These are phyloP conservation scores for Metalampra italica DNA, from an alignment of 2,888 invertebrate genomes.

Conservation along the genomic window DNA sequence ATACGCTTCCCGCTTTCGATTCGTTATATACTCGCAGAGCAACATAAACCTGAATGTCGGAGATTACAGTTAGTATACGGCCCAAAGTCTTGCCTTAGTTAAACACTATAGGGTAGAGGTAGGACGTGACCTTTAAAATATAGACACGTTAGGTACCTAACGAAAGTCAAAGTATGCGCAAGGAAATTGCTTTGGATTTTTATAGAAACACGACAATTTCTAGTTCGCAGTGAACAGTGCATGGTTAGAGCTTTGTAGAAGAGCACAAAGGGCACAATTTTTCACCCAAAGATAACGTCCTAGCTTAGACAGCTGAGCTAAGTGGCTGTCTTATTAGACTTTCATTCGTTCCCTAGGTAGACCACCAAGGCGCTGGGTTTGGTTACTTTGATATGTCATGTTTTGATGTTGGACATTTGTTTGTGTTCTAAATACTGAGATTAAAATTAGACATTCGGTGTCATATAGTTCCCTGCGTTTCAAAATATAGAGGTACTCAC, in stretches of 20 bases:
- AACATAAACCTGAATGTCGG: no score
- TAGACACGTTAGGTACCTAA: no score
- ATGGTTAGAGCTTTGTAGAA: constrained; percentile 31
- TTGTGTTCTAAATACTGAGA: constrained; percentile 51
- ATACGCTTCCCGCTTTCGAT: no score
- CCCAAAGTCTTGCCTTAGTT: no score
- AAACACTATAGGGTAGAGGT: no score
- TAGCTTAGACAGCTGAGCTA: constrained; percentile 54
- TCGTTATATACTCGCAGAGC: no score
- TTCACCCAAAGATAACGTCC: constrained; percentile 67
- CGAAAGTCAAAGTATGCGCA: no score
- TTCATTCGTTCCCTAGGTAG: constrained; percentile 46
- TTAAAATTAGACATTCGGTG: constrained; percentile 20
- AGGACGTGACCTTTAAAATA: no score
- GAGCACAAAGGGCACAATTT: constrained; percentile 65
- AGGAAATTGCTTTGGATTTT: no score
- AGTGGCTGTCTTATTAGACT: constrained; percentile 68
- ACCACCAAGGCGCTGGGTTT: constrained; percentile 62
- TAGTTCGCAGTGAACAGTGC: constrained; percentile 16
- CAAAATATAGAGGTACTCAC: no score
- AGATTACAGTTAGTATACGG: no score
- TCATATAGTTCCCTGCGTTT: neutral
- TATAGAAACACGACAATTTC: neutral
- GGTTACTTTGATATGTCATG: constrained; percentile 58
- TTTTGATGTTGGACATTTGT: constrained; percentile 53